Conservation (phyloP, 2,113 vertebrate genomes). For the Motacilla tschutschensis region DNA sequence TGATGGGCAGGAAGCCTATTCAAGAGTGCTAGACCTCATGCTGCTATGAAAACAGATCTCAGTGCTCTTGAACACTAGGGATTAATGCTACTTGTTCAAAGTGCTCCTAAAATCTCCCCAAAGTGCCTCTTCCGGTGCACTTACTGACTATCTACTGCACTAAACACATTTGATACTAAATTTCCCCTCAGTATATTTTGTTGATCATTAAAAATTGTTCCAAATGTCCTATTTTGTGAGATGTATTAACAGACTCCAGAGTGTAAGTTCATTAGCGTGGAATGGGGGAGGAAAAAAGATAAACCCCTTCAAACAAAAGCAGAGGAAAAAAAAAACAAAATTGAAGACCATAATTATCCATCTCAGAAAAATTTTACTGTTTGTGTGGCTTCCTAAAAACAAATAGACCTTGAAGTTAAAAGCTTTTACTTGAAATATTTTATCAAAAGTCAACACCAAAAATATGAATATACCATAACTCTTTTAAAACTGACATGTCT, state of each 20-base stretch:
- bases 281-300: background rate
- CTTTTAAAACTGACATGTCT: background rate
- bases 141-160: background rate
- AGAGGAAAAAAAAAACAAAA: background rate
- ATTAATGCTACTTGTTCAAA: background rate
- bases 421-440: background rate
- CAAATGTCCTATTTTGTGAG: background rate
- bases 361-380: background rate
- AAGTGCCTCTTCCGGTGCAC: background rate
- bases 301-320: background rate
- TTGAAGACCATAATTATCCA: background rate
- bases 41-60: background rate
- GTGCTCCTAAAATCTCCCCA: background rate
- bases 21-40: background rate
- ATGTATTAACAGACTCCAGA: background rate
- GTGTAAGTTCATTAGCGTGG: background rate
- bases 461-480: background rate
- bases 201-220: background rate
- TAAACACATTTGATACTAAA: background rate
- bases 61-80: background rate
- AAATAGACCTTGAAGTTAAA: background rate
- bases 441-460: background rate
- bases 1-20: background rate
- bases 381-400: background rate
- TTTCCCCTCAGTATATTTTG: background rate